phyloP scores from a whole-genome alignment of 2,888 invertebrate species.

The Aphidoletes aphidimyza region DNA sequence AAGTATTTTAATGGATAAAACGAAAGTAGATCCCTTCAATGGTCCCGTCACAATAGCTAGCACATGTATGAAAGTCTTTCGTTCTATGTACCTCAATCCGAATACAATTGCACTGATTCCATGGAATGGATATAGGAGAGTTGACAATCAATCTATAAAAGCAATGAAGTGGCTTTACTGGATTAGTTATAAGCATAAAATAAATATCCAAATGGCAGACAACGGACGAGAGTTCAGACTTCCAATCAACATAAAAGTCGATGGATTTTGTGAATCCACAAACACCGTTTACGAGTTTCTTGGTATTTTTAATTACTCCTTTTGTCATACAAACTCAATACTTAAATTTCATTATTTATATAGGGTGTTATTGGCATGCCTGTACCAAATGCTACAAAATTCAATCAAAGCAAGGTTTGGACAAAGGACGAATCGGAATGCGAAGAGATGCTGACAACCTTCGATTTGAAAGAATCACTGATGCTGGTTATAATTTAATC shows the following conservation, averaged over 20 bases:
- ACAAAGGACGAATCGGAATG: background rate
- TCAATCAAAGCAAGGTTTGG: background rate
- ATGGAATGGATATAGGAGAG: background rate
- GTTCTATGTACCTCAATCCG: background rate
- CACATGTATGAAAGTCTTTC: background rate
- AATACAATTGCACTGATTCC: background rate
- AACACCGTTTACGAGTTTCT: background rate
- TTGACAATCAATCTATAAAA: background rate
- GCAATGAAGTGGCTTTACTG: background rate
- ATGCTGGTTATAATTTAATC: background rate
- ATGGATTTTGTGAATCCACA: background rate
- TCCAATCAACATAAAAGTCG: background rate
- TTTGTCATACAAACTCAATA: background rate
- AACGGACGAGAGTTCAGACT: background rate
- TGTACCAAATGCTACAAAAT: background rate
- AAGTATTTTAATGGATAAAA: background rate
- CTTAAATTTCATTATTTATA: background rate
- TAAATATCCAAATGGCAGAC: background rate
- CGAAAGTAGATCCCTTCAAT: background rate
- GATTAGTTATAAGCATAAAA: background rate
- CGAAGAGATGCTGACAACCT: background rate
- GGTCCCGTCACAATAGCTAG: background rate
- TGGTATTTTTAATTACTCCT: background rate
- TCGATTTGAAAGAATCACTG: background rate
- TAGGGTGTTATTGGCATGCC: background rate